phyloP scores from a whole-genome alignment of 53 echinoderm and acorn worm species.

The Glandiceps talaboti region DNA sequence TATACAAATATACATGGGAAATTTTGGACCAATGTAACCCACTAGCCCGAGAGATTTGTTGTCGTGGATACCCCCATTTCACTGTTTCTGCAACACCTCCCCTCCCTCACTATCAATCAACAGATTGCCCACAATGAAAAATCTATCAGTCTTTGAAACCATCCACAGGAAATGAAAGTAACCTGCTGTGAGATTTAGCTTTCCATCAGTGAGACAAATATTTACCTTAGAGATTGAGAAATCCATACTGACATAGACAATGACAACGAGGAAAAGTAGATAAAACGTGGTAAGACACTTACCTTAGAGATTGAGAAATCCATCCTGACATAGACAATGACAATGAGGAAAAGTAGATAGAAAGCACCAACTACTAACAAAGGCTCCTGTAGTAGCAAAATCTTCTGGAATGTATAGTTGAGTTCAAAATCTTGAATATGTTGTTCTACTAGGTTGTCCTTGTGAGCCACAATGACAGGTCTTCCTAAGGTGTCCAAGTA shows the following conservation, averaged over 20 bases:
- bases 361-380: constrained; percentile 81
- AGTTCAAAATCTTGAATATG: constrained; percentile 96
- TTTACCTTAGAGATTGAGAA: constrained; percentile 94
- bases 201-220: no score
- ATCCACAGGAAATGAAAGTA: no score
- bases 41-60: no score
- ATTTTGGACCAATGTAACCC: no score
- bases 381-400: constrained; percentile 91
- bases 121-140: no score
- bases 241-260: constrained; percentile 77
- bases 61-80: no score
- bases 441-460: constrained; percentile 79
- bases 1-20: no score
- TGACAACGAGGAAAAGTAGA: constrained; percentile 73
- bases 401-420: constrained; percentile 75
- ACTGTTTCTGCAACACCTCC: no score
- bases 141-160: no score
- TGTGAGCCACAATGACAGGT: constrained; percentile 62
- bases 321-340: constrained; percentile 75
- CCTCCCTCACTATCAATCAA: no score
- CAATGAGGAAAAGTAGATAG: constrained; percentile 71
- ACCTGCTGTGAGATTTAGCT: no score
- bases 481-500: constrained; percentile 81
- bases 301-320: constrained; percentile 98
- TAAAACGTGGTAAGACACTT: constrained; percentile 63